These are phyloP conservation scores for Alviniconcha marisindica DNA, from an alignment of 1,140 invertebrate species.

Conservation along the genomic window DNA sequence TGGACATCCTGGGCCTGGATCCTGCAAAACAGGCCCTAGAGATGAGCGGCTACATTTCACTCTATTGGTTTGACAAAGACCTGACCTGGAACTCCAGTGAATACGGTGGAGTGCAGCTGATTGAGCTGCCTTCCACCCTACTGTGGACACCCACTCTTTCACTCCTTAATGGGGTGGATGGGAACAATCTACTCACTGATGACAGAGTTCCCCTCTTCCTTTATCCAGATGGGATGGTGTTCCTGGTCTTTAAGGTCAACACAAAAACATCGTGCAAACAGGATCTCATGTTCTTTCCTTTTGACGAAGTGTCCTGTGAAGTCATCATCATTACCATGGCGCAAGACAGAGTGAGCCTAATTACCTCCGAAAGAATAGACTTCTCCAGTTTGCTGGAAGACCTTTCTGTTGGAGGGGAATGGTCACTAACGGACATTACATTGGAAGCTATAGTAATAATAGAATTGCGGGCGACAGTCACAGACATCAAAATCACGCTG, in stretches of 20 bases:
- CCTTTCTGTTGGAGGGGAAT: background rate
- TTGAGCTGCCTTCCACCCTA: background rate
- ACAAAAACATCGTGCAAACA: background rate
- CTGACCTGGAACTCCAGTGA: background rate
- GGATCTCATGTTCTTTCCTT: constrained; percentile 23
- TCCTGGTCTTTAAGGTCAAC: background rate
- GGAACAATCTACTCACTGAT: background rate
- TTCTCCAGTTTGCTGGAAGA: background rate
- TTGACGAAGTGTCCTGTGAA: background rate
- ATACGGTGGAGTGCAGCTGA: background rate
- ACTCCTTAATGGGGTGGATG: background rate
- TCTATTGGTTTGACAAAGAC: background rate
- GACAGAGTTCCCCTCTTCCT: background rate
- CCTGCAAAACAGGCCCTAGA: background rate
- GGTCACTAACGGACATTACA: background rate
- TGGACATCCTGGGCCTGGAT: background rate
- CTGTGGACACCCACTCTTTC: constrained; percentile 1
- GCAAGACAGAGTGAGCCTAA: background rate
- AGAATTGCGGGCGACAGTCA: background rate
- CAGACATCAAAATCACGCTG: background rate
- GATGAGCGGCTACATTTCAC: background rate
- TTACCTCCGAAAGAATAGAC: too few species aligned
- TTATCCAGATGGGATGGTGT: background rate
- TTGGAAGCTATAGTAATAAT: background rate
- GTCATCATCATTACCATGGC: background rate